Evolutionary conservation across 2,797 vertebrate species (phyloP), one percentile per base, ranked within the genome.

Genomic region (Scyliorhinus canicula): DNA sequence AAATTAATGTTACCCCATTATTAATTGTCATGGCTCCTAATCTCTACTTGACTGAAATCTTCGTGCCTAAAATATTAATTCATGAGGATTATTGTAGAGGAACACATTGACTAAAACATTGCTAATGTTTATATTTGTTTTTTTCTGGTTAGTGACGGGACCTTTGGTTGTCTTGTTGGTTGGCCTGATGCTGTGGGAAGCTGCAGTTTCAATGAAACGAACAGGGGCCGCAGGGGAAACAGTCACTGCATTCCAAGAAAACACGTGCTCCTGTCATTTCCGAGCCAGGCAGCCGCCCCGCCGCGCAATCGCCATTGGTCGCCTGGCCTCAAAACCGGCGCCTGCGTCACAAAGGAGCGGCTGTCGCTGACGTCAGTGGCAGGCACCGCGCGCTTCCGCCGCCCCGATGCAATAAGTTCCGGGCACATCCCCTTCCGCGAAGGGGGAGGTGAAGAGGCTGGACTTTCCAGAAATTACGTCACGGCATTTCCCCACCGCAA

Each of bases 401-500:
- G 55, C 3, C 19, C 5, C 0, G 21, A 14, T 12, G 55, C n/a
- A 95, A 60, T 14, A 19, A 44, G 95, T 35, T 31, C 95, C 74
- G 77, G 95, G 47, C 71, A 19, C 8, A 12, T 52, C 85, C 60
- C n/a, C 8, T 21, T 65, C 57, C 88, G 57, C 60, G 47, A 1
- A 11, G 57, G 84, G 50, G 1, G 67, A 4, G 5, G 71, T 84
- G 95, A 57, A 63, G 47, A 12, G 77, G 28, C 5, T 9, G 16
- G 93, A 12, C 67, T 93, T 69, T 12, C 93, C 67, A 47, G 93
- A 93, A 93, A 71, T 50, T 52, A 95, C 67, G 94, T 77, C 55
- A 63, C 82, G 28, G n/a, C 47, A 79, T 55, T 79, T 95, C 74
- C 95, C 79, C 57, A 1, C 12, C 44, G 24, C n/a, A 0, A 40